Base-by-base conservation (phyloP, 1,140 invertebrate species). In the Pachyrhynchus sulphureomaculatus region DNA sequence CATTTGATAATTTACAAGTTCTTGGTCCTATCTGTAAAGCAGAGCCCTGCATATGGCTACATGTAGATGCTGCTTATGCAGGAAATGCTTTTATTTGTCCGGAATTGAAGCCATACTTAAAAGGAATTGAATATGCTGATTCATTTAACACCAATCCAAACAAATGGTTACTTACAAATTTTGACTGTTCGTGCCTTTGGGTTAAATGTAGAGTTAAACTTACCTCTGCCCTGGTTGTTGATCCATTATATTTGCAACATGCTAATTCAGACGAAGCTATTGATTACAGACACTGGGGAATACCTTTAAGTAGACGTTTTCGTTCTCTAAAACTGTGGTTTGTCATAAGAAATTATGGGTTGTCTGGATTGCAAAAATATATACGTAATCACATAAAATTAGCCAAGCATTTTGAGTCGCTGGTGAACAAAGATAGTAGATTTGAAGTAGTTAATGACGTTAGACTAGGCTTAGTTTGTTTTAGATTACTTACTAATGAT, bases 101-200 rank as follows among this genome's bases (percentile, higher is more conserved):
- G 0, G 92, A 95, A 76, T 84, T 92, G 76, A 80, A 88, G 62
- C 79, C 82, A 24, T 78, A 91, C 23, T 86, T 91, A 72, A 81
- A 84, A 59, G 87, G 92, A 2, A 84, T 95, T 17, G 88, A 94
- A 78, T 86, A 90, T 72, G 93, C 91, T 0, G 89, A 91, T 71
- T 95, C 92, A 0, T 91, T 96, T 73, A 95, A 95, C 71, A 92
- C 90, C 0, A 97, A 97, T 77, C 90, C 93, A 0, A 95, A 95
- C 74, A 97, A 97, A 77, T 95, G 92, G 87, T 80, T 96, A 69
- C 76, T 96, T 15, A 87, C 91, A 0, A 93, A 93, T 73, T 95
- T 94, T 68, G 94, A 96, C 72, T 94, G 92, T 68, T 93, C 93
- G 0, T 88, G 89, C 34, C 79, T 96, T 70, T 96, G 93, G 93